phyloP scores from a whole-genome alignment of 2,113 vertebrate genomes.

The Atractosteus spatula region DNA sequence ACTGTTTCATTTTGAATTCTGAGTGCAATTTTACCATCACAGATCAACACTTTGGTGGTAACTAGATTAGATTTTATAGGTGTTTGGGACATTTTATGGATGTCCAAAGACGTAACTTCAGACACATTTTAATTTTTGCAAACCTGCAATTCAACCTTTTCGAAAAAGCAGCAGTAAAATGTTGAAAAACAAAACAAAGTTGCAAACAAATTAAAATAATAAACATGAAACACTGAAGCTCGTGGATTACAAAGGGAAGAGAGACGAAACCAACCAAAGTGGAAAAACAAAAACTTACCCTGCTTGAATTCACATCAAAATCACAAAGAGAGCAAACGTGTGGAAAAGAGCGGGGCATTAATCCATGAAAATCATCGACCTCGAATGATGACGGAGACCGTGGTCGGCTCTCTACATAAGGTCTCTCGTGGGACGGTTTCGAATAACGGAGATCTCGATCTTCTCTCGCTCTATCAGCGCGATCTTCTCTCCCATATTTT shows the following conservation, averaged over 20 bases:
- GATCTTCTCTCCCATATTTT: not conserved
- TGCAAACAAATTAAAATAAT: not conserved
- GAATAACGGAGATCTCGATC: slow-evolving; percentile 10
- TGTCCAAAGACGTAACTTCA: no score
- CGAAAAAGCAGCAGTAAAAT: no score
- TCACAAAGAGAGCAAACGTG: slow-evolving; percentile 36
- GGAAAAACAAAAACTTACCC: slow-evolving; percentile 20
- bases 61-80: no score
- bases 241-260: not conserved
- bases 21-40: no score
- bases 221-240: no score
- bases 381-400: slow-evolving; percentile 7
- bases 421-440: slow-evolving; percentile 7
- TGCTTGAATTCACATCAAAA: slow-evolving; percentile 21
- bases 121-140: no score
- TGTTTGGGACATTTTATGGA: no score
- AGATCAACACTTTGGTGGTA: no score
- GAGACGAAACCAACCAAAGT: no score
- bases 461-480: not conserved
- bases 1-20: no score
- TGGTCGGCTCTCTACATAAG: not conserved
- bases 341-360: slow-evolving; percentile 31
- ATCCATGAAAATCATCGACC: slow-evolving; percentile 20
- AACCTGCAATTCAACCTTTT: no score
- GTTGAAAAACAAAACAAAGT: not conserved